Evolutionary conservation across 2,113 vertebrate species (phyloP).

Genomic region (Sprattus sprattus): DNA sequence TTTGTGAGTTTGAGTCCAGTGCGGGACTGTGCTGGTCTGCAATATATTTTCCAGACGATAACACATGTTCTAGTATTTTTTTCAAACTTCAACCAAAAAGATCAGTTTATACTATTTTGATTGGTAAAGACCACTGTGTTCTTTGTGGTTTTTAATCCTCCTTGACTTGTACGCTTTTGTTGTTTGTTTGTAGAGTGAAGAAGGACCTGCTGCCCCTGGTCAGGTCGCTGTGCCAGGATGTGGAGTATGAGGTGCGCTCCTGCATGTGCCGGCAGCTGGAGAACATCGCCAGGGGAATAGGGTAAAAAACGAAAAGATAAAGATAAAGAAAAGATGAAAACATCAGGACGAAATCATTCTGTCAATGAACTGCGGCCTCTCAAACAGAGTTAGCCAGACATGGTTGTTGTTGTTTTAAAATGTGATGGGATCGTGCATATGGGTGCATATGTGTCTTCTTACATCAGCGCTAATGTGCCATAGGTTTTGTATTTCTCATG

Average conservation of each 20-base stretch:
- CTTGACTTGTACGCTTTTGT: neutral
- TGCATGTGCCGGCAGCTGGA: constrained; percentile 92
- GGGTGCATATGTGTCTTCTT: no score
- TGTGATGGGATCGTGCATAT: neutral
- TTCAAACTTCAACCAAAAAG: no score
- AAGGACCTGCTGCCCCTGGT: constrained; percentile 89
- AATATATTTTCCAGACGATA: no score
- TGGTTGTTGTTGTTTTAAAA: neutral
- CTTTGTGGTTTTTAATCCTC: no score
- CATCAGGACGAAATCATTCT: neutral
- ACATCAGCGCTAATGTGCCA: no score
- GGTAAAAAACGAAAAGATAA: constrained; percentile 71
- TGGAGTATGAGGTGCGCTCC: constrained; percentile 88
- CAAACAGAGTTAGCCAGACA: neutral
- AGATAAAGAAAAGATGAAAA: neutral
- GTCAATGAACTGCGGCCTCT: neutral
- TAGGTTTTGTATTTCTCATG: no score
- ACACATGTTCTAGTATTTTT: neutral
- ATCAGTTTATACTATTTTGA: no score
- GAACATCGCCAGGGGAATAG: constrained; percentile 83
- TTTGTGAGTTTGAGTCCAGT: neutral
- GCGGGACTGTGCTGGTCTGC: no score
- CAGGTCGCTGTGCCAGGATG: constrained; percentile 87
- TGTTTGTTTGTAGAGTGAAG: constrained; percentile 75
- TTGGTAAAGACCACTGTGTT: no score